Evolutionary conservation across 2,113 vertebrate species (phyloP), one percentile per base, ranked within the genome.

Genomic region (Dinomys branickii): DNA sequence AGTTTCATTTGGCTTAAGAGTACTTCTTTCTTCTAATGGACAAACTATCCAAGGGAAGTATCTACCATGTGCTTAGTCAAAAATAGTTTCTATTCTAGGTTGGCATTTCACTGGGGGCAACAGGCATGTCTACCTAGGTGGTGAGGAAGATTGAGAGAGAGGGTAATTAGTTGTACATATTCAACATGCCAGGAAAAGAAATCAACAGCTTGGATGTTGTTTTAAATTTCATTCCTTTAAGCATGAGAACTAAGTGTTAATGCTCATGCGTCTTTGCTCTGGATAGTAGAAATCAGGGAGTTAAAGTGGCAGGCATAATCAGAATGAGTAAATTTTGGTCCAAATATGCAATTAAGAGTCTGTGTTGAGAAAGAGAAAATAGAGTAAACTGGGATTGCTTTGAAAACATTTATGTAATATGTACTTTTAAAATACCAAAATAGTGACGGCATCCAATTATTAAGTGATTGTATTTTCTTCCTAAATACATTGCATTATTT

Each of bases 1-100:
- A 78, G 38, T 56, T 78, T 84, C 81, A 9, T 54, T 94, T 96
- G 44, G 30, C 85, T 97, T 92, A 10, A 38, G 35, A 12, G 30
- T 73, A 44, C 77, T 95, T 97, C 52, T 61, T 54, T 85, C 89
- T 91, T 75, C 35, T 86, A 28, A 69, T 86, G 85, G 85, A 69
- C 61, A 80, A 63, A 85, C 93, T 85, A 11, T 73, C 33, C 35
- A 82, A 71, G 78, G n/a, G 85, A 28, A 83, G n/a, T 38, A 75
- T 82, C 30, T 91, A 50, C 26, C 11, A 73, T 59, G 14, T 54
- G 2, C 69, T 75, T 83, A 85, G 28, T 95, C 20, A 90, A 81
- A 82, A 97, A 93, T 88, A 77, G 33, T 65, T 90, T 91, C 35
- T 87, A 35, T 90, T 3, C 82, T 63, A 47, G 22, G 85, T 47